Conservation (phyloP, 2,797 vertebrate genomes). For the Mareca penelope region DNA sequence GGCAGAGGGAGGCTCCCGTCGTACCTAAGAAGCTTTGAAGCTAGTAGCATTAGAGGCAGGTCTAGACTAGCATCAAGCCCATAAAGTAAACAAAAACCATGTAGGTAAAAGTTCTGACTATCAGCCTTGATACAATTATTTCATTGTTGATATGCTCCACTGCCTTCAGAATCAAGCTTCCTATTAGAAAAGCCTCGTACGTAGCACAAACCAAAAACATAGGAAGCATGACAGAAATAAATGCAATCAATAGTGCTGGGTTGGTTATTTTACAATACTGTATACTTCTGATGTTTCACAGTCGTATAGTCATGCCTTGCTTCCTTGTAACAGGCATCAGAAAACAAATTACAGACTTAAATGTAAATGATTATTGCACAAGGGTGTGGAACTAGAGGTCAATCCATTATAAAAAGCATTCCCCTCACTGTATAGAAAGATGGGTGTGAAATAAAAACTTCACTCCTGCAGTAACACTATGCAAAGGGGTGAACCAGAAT, state of each 20-base stretch:
- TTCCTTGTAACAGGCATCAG: constrained; percentile 1
- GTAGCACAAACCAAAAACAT: background rate
- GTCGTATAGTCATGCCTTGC: background rate
- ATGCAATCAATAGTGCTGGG: background rate
- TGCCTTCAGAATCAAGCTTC: background rate
- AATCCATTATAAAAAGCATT: background rate
- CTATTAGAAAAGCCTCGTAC: background rate
- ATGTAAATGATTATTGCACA: background rate
- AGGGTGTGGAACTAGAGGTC: background rate
- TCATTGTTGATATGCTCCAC: background rate
- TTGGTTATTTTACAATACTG: constrained; percentile 23
- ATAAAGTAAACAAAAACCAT: constrained; percentile 47
- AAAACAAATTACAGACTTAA: constrained; percentile 42
- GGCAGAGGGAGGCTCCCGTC: constrained; percentile 40
- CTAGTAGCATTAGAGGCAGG: constrained; percentile 24
- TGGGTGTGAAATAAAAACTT: background rate
- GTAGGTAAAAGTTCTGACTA: constrained; percentile 13
- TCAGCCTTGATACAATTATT: background rate
- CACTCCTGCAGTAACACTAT: background rate
- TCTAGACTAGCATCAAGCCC: constrained; percentile 33
- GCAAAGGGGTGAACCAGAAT: background rate
- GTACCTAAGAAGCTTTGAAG: constrained; percentile 45
- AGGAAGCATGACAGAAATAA: background rate
- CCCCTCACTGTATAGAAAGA: background rate
- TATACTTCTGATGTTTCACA: constrained; percentile 17